Base-by-base conservation (phyloP, 1,140 invertebrate species). In the Zaprionus davidi region DNA sequence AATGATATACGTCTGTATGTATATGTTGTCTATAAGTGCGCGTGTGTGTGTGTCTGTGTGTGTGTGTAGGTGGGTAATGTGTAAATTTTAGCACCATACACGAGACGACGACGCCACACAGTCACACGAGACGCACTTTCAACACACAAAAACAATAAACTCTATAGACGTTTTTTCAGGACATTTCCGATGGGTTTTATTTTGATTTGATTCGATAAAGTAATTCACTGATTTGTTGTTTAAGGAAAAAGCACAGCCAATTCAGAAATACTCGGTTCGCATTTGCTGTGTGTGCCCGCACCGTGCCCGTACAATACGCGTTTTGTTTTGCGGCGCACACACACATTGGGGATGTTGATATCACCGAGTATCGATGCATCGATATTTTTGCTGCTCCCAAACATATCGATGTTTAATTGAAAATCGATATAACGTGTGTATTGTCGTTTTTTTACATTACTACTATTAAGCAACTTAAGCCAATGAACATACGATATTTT, bases 61-160 rank as follows among this genome's bases (percentile, higher is more conserved):
- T 78, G 46, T 66, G 76, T 78, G 71, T 73, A 68, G 67, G 62
- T 70, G 66, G 53, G 60, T 75, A 31, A 46, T 65, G 76, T 76
- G 64, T 79, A 79, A 73, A 73, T 73, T 79, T 79, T 77, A 79
- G 74, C 78, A 79, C 78, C 78, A 77, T 79, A 76, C 77, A 79
- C 77, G 77, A 72, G 74, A 79, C 78, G 64, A 60, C 74, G 70
- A 67, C 74, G 70, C 64, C 64, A 72, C 62, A 66, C 55, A 68
- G 53, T 41, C 56, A 71, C 56, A 69, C 65, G 53, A 41, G 28
- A 46, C 71, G 55, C 76, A 70, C 38, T 74, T 64, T 22, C 41
- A 31, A 76, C 57, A 68, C 53, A 70, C 55, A 60, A 17, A 34
- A 56, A 63, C 38, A 75, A 49, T 15, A 31, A 22, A 6, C 26